Evolutionary conservation across 2,113 vertebrate genomes (phyloP).

Genomic region (Onychostruthus taczanowskii): DNA sequence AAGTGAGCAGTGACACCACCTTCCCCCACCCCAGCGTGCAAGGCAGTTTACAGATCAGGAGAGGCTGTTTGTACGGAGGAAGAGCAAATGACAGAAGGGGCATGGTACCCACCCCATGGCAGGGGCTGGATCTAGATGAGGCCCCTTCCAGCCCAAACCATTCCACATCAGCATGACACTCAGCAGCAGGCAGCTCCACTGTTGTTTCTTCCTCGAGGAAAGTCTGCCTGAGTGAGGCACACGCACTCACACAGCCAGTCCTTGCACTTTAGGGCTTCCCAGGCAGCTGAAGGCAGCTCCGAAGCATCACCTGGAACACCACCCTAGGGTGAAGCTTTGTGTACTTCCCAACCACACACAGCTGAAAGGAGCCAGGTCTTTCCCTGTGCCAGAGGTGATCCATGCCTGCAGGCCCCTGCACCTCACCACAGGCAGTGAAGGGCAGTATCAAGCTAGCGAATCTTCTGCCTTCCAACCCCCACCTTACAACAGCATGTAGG

Average conservation of each 20-base stretch:
- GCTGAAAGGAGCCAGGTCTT: rapidly evolving
- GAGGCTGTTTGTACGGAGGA: background rate
- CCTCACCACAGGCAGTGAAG: too few relatives aligned
- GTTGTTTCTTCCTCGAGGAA: rapidly evolving
- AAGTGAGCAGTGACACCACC: background rate
- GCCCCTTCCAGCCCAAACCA: background rate
- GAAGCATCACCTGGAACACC: too few relatives aligned
- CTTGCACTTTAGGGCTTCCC: background rate
- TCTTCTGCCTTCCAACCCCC: background rate
- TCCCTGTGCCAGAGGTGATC: background rate
- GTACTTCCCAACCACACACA: rapidly evolving
- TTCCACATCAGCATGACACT: too few relatives aligned
- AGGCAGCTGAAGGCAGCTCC: background rate
- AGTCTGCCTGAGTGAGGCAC: rapidly evolving
- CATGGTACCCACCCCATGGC: background rate
- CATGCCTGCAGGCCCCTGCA: rapidly evolving
- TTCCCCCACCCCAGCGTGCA: background rate
- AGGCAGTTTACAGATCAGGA: too few relatives aligned
- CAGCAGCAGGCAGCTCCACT: rapidly evolving
- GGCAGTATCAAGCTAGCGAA: rapidly evolving
- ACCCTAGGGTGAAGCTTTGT: rapidly evolving
- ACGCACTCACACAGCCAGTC: too few relatives aligned
- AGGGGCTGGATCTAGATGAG: background rate
- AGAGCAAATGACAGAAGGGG: background rate
- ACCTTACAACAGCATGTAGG: rapidly evolving